Conservation (phyloP, 2,113 vertebrate species). For the Lycaon pictus region DNA sequence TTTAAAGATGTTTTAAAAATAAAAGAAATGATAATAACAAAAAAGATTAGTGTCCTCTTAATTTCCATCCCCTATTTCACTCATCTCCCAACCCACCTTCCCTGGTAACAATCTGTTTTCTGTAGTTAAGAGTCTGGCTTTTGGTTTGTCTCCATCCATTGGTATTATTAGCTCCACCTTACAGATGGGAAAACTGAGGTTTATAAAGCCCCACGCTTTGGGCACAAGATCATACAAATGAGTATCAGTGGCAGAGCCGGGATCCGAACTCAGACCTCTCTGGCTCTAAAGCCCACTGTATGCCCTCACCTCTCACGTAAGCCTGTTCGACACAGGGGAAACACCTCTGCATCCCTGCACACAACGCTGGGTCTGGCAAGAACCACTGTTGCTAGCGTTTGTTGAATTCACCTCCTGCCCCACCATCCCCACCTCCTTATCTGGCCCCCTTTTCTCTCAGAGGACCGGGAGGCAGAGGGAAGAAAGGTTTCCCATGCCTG, state of each 20-base stretch:
- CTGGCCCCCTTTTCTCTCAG: neutral
- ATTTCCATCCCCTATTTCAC: neutral
- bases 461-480: neutral
- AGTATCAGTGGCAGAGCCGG: neutral
- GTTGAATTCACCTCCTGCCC: neutral
- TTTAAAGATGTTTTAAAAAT: too few relatives aligned
- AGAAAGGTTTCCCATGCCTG: constrained; percentile 62
- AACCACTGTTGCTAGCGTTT: accelerated
- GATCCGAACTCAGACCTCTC: neutral
- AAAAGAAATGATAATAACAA: too few relatives aligned
- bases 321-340: neutral
- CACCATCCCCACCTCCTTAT: neutral
- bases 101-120: neutral
- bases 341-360: accelerated
- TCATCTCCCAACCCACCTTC: neutral
- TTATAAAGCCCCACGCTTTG: neutral
- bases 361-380: accelerated
- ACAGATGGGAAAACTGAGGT: neutral
- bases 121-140: neutral
- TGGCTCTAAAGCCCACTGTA: neutral
- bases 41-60: neutral
- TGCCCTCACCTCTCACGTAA: neutral
- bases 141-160: neutral
- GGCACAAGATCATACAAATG: neutral
- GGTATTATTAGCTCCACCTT: neutral